These are phyloP conservation scores for Synanthedon andrenaeformis DNA, from an alignment of 2,888 invertebrate species.

Conservation along the genomic window DNA sequence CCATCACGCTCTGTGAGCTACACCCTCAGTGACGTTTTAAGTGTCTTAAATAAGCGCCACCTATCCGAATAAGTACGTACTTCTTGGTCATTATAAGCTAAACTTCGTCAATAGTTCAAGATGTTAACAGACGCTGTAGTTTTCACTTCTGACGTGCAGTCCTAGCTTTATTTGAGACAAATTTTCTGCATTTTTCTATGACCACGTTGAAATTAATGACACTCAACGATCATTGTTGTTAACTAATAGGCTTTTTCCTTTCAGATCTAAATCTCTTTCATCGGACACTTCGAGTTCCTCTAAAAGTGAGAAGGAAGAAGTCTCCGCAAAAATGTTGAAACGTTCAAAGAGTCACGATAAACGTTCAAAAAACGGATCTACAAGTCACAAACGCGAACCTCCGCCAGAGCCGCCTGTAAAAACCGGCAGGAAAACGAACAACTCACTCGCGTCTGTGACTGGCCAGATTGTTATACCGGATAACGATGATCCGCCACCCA, in stretches of 20 bases:
- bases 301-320: slow-evolving; percentile 37
- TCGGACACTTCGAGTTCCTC: slow-evolving; percentile 43
- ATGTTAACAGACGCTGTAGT: too few relatives aligned
- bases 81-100: too few relatives aligned
- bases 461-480: slow-evolving; percentile 84
- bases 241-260: slow-evolving; percentile 7
- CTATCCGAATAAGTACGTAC: too few relatives aligned
- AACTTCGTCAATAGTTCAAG: too few relatives aligned
- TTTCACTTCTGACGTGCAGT: too few relatives aligned
- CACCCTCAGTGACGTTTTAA: too few relatives aligned
- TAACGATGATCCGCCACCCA: slow-evolving; percentile 50
- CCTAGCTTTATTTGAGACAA: too few relatives aligned
- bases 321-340: slow-evolving; percentile 49
- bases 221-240: background rate
- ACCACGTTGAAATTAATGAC: background rate
- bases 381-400: slow-evolving; percentile 48
- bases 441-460: slow-evolving; percentile 85
- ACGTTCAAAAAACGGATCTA: slow-evolving; percentile 47
- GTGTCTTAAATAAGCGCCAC: too few relatives aligned
- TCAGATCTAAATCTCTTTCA: slow-evolving; percentile 43
- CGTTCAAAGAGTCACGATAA: slow-evolving; percentile 42
- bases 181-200: too few relatives aligned
- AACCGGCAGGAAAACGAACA: slow-evolving; percentile 85
- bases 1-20: too few relatives aligned
- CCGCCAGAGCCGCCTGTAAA: slow-evolving; percentile 49